These are phyloP conservation scores for Synergus gifuensis DNA, from an alignment of 2,888 invertebrate genomes.

Conservation along the genomic window DNA sequence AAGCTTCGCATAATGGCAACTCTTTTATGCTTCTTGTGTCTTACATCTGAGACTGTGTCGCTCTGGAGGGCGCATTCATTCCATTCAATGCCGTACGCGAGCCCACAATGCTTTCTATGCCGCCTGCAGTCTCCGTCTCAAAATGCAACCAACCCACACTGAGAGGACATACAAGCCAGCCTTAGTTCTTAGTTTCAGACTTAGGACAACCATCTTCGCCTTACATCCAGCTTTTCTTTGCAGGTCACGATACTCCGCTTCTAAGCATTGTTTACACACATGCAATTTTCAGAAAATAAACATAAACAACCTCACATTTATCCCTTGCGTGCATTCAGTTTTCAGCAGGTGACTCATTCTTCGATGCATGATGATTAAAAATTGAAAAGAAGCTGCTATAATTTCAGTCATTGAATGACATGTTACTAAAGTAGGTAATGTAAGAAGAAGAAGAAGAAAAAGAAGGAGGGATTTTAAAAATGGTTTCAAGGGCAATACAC, in stretches of 20 bases:
- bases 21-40: slow-evolving; percentile 76
- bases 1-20: slow-evolving; percentile 75
- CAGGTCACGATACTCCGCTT: neutral
- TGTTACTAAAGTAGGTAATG: neutral
- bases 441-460: neutral
- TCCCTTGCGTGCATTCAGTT: neutral
- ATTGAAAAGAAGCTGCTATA: neutral
- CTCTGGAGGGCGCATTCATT: slow-evolving; percentile 68
- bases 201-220: slow-evolving; percentile 40
- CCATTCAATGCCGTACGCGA: slow-evolving; percentile 54
- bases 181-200: slow-evolving; percentile 57
- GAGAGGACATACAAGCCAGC: slow-evolving; percentile 59
- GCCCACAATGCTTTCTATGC: slow-evolving; percentile 59
- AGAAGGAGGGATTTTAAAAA: neutral
- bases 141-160: slow-evolving; percentile 56
- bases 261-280: neutral
- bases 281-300: neutral
- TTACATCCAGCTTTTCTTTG: neutral
- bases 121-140: slow-evolving; percentile 52
- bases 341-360: neutral
- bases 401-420: neutral
- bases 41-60: slow-evolving; percentile 73
- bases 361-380: neutral
- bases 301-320: neutral
- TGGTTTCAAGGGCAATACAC: neutral